Evolutionary conservation across 2,888 invertebrate genomes (phyloP).

Genomic region (Encarsia formosa): DNA sequence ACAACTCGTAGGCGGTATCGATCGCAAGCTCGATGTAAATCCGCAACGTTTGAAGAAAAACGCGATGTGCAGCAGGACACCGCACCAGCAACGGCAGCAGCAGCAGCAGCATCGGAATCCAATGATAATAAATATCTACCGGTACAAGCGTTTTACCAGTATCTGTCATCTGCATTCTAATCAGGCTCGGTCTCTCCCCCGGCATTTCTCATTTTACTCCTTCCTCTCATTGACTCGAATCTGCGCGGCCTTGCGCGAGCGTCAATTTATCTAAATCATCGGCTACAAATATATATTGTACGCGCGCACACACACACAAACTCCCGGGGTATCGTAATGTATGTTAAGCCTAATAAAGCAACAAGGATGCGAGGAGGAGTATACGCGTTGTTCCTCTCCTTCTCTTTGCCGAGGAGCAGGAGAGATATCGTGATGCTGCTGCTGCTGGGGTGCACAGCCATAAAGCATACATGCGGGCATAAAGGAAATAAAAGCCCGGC

Average conservation of each 20-base stretch:
- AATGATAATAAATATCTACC: constrained; percentile 20
- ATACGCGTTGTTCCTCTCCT: constrained; percentile 20
- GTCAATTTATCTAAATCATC: constrained; percentile 42
- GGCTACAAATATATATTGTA: constrained; percentile 12
- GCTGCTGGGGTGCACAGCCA: background rate
- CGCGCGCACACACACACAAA: constrained; percentile 8
- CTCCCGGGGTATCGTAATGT: constrained; percentile 31
- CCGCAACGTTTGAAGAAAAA: constrained; percentile 1
- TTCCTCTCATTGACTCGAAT: constrained; percentile 17
- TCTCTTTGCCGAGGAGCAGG: background rate
- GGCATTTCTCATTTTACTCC: constrained; percentile 17
- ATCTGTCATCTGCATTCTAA: constrained; percentile 21
- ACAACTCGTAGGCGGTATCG: no score
- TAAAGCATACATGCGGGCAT: constrained; percentile 14
- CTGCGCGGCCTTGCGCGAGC: constrained; percentile 14
- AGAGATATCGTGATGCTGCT: background rate
- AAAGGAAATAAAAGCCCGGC: constrained; percentile 18
- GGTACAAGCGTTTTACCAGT: constrained; percentile 10
- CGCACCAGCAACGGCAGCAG: no score
- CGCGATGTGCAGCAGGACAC: background rate
- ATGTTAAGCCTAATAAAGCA: constrained; percentile 38
- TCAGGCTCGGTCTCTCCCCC: background rate
- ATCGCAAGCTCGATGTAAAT: background rate
- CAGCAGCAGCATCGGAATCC: no score
- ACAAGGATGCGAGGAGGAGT: constrained; percentile 15